phyloP scores from a whole-genome alignment of 2,797 vertebrate species.

The Rhodeus uyekii region DNA sequence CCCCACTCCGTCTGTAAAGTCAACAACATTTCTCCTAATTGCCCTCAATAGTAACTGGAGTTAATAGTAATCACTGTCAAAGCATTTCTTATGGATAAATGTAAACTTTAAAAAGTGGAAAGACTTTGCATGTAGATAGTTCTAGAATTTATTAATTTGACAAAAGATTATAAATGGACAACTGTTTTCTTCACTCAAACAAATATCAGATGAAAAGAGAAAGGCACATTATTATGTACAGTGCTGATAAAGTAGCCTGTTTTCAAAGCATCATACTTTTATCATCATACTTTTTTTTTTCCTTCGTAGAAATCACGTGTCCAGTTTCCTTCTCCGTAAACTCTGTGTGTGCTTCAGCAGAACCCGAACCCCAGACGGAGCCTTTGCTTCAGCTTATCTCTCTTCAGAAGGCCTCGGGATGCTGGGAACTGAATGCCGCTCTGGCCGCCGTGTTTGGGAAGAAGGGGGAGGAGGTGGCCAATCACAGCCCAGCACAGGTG shows the following conservation, averaged over 20 bases:
- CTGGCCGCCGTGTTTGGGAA: conserved; percentile 67
- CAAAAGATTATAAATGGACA: too few relatives aligned
- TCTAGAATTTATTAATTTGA: too few relatives aligned
- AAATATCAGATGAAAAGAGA: not conserved
- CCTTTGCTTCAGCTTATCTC: conserved; percentile 70
- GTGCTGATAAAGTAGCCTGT: not conserved
- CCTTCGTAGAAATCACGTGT: too few relatives aligned
- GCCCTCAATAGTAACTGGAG: not conserved
- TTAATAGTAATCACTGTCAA: not conserved
- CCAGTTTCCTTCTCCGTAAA: not conserved
- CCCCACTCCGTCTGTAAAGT: too few relatives aligned
- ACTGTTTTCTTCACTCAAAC: too few relatives aligned
- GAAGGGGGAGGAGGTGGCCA: conserved; percentile 64
- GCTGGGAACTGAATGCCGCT: conserved; percentile 69
- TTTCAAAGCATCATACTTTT: not conserved
- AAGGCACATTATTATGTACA: not conserved
- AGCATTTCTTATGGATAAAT: not conserved
- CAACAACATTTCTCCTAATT: not conserved
- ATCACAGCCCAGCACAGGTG: conserved; percentile 66
- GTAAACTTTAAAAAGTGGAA: too few relatives aligned
- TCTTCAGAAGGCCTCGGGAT: conserved; percentile 80
- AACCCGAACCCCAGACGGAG: conserved; percentile 13
- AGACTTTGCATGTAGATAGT: too few relatives aligned
- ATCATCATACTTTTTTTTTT: too few relatives aligned
- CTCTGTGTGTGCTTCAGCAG: not conserved